Evolutionary conservation across 2,888 invertebrate genomes (phyloP).

Genomic region (Xestoiulus laeticollis): DNA sequence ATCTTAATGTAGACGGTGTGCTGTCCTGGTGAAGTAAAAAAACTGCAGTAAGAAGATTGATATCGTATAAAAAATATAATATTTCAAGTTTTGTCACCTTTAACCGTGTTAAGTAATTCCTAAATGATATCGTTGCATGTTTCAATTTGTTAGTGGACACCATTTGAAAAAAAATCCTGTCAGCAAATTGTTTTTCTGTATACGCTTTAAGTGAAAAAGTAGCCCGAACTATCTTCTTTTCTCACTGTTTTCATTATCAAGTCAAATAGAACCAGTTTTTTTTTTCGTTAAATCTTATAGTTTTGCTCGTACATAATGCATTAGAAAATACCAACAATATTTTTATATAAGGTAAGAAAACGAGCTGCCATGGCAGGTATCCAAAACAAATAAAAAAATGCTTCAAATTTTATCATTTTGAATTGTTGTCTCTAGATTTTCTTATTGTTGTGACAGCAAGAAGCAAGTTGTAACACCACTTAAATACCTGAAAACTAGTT

Average conservation of each 20-base stretch:
- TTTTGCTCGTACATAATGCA: constrained; percentile 41
- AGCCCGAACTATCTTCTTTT: constrained; percentile 12
- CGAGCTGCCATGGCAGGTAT: constrained; percentile 41
- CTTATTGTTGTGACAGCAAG: constrained; percentile 48
- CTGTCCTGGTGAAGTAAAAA: background rate
- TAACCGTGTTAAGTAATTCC: constrained; percentile 39
- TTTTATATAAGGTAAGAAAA: constrained; percentile 22
- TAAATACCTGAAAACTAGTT: constrained; percentile 44
- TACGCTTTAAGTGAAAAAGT: constrained; percentile 24
- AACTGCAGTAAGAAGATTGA: background rate
- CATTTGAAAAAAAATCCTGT: constrained; percentile 21
- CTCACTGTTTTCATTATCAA: constrained; percentile 47
- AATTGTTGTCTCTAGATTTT: constrained; percentile 42
- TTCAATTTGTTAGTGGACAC: constrained; percentile 39
- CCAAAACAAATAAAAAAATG: background rate
- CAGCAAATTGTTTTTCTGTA: constrained; percentile 38
- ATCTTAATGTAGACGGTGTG: background rate
- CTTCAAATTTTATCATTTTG: constrained; percentile 46
- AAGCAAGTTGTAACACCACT: constrained; percentile 49
- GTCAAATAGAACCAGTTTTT: constrained; percentile 51
- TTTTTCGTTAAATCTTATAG: background rate
- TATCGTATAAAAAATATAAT: constrained; percentile 22
- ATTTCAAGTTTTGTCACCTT: constrained; percentile 41
- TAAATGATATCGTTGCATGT: constrained; percentile 41
- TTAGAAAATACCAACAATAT: constrained; percentile 45